Evolutionary conservation across 2,888 invertebrate species (phyloP).

Genomic region (Xiphydria camelus): DNA sequence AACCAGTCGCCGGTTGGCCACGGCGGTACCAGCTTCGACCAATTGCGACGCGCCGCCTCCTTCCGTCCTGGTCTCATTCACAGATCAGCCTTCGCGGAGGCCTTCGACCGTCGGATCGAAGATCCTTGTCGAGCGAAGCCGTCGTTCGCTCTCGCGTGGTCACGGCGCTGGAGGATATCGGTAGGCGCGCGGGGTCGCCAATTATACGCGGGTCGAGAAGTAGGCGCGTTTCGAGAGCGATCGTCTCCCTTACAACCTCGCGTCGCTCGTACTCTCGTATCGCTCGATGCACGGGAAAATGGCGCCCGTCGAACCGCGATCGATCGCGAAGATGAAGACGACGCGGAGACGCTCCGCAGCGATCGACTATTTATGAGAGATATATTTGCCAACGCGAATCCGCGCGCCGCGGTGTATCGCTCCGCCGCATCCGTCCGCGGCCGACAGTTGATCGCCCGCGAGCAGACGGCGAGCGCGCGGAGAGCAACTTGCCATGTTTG

Average conservation of each 20-base stretch:
- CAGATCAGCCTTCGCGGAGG: slow-evolving; percentile 33
- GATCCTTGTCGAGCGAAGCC: slow-evolving; percentile 39
- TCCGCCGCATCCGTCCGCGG: not conserved
- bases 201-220: too few relatives aligned
- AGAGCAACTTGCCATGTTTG: slow-evolving; percentile 5
- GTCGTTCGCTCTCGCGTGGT: slow-evolving; percentile 9
- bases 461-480: too few relatives aligned
- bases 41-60: slow-evolving; percentile 45
- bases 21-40: slow-evolving; percentile 40
- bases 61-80: slow-evolving; percentile 42
- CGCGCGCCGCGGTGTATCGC: not conserved
- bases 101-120: slow-evolving; percentile 33
- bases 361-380: not conserved
- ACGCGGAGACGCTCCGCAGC: not conserved
- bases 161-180: slow-evolving; percentile 13
- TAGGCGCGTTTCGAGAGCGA: too few relatives aligned
- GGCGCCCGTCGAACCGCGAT: too few relatives aligned
- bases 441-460: not conserved
- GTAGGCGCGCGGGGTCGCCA: slow-evolving; percentile 12
- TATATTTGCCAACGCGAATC: not conserved
- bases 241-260: too few relatives aligned
- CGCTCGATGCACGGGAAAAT: too few relatives aligned
- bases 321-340: too few relatives aligned
- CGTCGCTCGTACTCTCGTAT: too few relatives aligned
- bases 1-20: slow-evolving; percentile 45